phyloP scores from a whole-genome alignment of 2,888 invertebrate species.

The Mantis religiosa region DNA sequence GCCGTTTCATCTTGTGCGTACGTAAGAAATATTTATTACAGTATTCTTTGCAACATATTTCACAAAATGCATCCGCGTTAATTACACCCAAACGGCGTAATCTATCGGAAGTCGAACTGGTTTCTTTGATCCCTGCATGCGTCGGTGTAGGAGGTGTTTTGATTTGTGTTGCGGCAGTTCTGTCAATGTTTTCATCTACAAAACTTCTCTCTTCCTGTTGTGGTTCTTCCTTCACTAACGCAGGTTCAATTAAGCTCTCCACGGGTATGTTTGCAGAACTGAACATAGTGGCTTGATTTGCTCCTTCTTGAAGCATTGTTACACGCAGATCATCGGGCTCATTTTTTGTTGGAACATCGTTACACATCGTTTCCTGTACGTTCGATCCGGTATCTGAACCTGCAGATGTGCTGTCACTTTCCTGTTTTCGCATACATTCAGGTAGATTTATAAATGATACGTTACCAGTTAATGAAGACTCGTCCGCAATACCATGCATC shows the following conservation, averaged over 20 bases:
- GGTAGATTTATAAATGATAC: neutral
- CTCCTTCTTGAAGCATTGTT: neutral
- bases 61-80: constrained; percentile 88
- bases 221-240: constrained; percentile 12
- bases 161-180: neutral
- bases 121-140: constrained; percentile 35
- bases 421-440: constrained; percentile 11
- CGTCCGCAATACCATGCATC: constrained; percentile 54
- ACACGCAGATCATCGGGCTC: neutral
- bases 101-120: constrained; percentile 62
- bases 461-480: neutral
- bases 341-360: neutral
- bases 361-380: neutral
- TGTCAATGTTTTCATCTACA: neutral
- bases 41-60: constrained; percentile 88
- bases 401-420: constrained; percentile 18
- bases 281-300: neutral
- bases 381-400: constrained; percentile 26
- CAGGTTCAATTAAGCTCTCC: constrained; percentile 15
- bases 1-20: constrained; percentile 89
- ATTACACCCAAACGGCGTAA: constrained; percentile 73
- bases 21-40: constrained; percentile 89
- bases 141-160: neutral
- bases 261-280: constrained; percentile 18
- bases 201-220: constrained; percentile 15